Conservation (phyloP, 2,888 invertebrate species). For the Magallana nippona region DNA sequence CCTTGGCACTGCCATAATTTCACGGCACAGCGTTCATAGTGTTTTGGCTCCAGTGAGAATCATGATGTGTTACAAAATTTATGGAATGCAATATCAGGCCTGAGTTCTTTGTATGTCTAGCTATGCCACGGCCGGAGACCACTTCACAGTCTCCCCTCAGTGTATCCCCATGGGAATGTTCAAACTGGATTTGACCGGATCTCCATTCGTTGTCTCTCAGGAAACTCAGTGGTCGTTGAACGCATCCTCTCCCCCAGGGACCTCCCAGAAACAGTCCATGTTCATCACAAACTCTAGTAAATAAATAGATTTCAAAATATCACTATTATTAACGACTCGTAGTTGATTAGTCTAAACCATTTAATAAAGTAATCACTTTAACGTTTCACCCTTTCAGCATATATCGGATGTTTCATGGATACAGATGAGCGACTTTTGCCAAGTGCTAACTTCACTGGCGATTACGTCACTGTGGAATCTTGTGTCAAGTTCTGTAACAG, state of each 20-base stretch:
- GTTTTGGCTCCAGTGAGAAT: too few relatives aligned
- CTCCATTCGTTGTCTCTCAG: conserved; percentile 61
- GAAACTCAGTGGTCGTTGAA: conserved; percentile 62
- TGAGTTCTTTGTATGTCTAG: conserved; percentile 44
- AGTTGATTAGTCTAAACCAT: neutral
- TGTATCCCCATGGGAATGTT: conserved; percentile 64
- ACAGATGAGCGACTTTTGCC: conserved; percentile 52
- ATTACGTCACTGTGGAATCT: conserved; percentile 51
- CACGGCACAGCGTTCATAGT: too few relatives aligned
- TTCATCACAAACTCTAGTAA: conserved; percentile 59
- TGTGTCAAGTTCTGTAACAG: conserved; percentile 57
- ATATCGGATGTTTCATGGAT: conserved; percentile 61
- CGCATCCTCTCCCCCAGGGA: conserved; percentile 56
- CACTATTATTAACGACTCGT: too few relatives aligned
- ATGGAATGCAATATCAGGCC: too few relatives aligned
- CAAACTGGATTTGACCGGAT: conserved; percentile 63
- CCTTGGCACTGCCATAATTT: too few relatives aligned
- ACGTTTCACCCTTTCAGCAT: conserved; percentile 50
- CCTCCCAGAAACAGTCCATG: conserved; percentile 50
- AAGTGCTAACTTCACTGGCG: conserved; percentile 7
- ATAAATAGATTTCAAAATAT: neutral
- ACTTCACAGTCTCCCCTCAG: conserved; percentile 53
- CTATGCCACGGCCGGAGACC: conserved; percentile 67
- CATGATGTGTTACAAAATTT: too few relatives aligned
- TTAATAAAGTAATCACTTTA: neutral